These are phyloP conservation scores for Varroa destructor DNA, from an alignment of 1,140 invertebrate genomes.

Conservation along the genomic window DNA sequence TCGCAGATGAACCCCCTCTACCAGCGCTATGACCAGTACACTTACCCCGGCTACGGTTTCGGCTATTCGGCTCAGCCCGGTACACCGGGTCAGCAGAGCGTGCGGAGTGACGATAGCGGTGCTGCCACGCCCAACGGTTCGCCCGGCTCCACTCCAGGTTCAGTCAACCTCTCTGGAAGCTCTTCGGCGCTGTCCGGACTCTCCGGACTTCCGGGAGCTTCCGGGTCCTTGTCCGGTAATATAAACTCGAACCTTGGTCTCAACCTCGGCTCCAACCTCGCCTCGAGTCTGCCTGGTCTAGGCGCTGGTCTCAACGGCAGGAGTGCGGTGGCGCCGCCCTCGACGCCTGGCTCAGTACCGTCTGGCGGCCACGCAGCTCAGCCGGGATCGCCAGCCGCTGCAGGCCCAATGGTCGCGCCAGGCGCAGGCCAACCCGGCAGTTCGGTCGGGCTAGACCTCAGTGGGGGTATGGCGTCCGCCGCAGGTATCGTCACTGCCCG, in stretches of 20 bases:
- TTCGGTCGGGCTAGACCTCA: constrained; percentile 26
- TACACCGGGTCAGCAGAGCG: constrained; percentile 23
- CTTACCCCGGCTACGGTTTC: constrained; percentile 25
- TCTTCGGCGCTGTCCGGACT: constrained; percentile 9
- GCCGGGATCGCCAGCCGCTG: neutral
- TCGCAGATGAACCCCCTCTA: constrained; percentile 27
- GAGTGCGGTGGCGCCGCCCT: neutral
- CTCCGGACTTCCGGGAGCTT: constrained; percentile 18
- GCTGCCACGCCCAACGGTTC: constrained; percentile 18
- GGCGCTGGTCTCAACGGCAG: constrained; percentile 8
- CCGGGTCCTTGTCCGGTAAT: constrained; percentile 28
- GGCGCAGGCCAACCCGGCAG: constrained; percentile 19
- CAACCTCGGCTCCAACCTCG: constrained; percentile 27
- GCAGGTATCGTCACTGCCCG: constrained; percentile 6
- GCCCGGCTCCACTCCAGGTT: constrained; percentile 27
- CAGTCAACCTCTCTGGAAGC: constrained; percentile 28
- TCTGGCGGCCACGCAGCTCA: neutral
- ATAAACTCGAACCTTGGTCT: constrained; percentile 29
- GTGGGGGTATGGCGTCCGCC: constrained; percentile 13
- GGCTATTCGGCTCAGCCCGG: constrained; percentile 25
- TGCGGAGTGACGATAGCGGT: constrained; percentile 26
- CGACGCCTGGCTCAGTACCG: neutral
- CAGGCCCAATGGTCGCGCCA: neutral
- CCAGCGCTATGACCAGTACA: constrained; percentile 28
- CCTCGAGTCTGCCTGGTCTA: constrained; percentile 27